Base-by-base conservation (phyloP, 1,140 invertebrate species). In the Saxidomus purpurata region DNA sequence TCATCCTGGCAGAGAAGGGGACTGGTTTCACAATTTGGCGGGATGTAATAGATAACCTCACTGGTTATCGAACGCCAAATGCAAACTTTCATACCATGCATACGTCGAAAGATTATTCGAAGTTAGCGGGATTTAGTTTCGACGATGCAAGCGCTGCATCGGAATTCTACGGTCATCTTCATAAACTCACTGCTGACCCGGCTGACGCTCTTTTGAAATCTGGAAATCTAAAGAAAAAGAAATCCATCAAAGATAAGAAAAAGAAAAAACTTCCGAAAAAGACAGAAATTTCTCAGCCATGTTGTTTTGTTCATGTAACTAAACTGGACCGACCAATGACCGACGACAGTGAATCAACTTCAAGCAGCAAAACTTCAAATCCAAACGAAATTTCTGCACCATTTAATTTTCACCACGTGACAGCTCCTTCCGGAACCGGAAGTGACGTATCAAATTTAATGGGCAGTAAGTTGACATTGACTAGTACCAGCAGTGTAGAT, bases 1-100 rank as follows among this genome's bases (percentile, higher is more conserved):
- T 98, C 34, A 96, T 98, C 1, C 93, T 98, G 25, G 98, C 98
- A 0, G 98, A 98, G 95, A 96, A 97, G 71, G 98, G 98, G 2
- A 98, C 98, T 1, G 98, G 98, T 69, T 98, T 98, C 94, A 97
- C 97, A 38, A 95, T 98, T n/a, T 98, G 98, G 98, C 96, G 96
- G 81, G 98, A 98, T 94, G 97, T 97, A n/a, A 97, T 98, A 90
- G 98, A 97, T 90, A 96, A 97, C 92, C 93, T 97, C 55, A 96
- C 95, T 22, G 96, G 95, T 63, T 97, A 97, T 90, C 94, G 96
- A 92, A 96, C 97, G 8, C 92, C 94, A 6, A 97, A 97, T 19
- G 97, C 96, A 22, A 97, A 97, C 34, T 98, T 98, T 91, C 98
- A 98, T 95, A 98, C 98, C n/a, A 97, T 98, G 97, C 97, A 97